Base-by-base conservation (phyloP, 2,113 vertebrate genomes). In the Gulo gulo region DNA sequence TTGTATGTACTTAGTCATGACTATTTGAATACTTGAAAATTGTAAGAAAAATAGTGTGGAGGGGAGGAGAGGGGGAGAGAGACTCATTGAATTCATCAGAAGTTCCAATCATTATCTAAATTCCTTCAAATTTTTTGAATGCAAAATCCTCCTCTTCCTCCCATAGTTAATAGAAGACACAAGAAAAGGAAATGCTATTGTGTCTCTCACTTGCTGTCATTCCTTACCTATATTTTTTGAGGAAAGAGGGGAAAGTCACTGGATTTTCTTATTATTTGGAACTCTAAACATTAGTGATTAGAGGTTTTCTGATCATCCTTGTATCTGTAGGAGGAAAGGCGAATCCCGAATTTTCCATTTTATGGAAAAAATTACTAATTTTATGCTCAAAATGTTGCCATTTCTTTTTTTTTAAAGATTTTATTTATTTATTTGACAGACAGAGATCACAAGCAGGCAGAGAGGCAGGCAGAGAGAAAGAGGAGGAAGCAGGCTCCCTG, bases 61-160 rank as follows among this genome's bases (percentile, higher is more conserved):
- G 16, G 34, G 8, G 24, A 47, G 45, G 71, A 50, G 1, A 78
- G 52, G 57, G 11, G 20, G 9, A 26, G 7, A 34, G 12, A 29
- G 21, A 74, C 10, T 94, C 76, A 74, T 13, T 73, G 45, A 88
- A 57, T 15, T 85, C 52, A 89, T 92, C 36, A 91, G 18, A 73
- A 73, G 47, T 3, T 59, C 42, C 50, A 85, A 39, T 92, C 24
- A 73, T 74, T 85, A 24, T 81, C 20, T 82, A 45, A 82, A 4
- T 83, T 91, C 61, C 71, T 94, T 92, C 42, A 65, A 39, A 20
- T 91, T 97, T 82, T 29, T 34, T 85, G 55, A 73, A 21, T 84
- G 20, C 31, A 45, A 52, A 93, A 89, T 95, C 36, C 82, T 63
- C 26, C 14, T 50, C 20, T 71, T 90, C 52, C 55, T 91, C 23